These are phyloP conservation scores for Coelopa pilipes DNA, from an alignment of 2,888 invertebrate genomes.

Conservation along the genomic window DNA sequence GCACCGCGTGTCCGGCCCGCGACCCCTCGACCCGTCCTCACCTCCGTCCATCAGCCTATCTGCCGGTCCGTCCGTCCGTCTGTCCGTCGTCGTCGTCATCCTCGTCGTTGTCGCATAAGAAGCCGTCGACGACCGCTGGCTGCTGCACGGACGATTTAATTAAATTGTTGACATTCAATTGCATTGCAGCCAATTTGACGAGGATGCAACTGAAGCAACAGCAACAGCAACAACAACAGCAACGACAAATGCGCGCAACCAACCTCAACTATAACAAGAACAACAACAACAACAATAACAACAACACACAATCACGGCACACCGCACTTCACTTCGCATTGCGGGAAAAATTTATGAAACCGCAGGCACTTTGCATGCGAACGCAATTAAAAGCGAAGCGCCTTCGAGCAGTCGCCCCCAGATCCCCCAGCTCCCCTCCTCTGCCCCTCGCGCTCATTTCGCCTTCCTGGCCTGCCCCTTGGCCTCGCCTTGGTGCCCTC, in stretches of 20 bases:
- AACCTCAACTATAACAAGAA: conserved; percentile 7
- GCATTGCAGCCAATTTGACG: conserved; percentile 12
- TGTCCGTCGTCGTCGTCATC: background rate
- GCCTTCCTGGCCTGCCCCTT: too few relatives aligned
- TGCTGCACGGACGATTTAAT: conserved; percentile 57
- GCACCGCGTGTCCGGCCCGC: background rate
- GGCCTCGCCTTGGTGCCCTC: too few relatives aligned
- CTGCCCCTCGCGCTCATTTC: too few relatives aligned
- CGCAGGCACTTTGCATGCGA: conserved; percentile 29
- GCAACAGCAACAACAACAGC: conserved; percentile 5
- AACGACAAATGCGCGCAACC: background rate
- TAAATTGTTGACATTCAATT: conserved; percentile 53
- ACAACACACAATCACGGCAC: background rate
- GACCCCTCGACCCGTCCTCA: too few relatives aligned
- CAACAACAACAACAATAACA: background rate
- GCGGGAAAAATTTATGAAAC: conserved; percentile 26
- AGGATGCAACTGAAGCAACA: conserved; percentile 5
- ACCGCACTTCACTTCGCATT: background rate
- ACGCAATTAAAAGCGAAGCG: conserved; percentile 33
- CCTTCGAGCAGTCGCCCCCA: background rate
- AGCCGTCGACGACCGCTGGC: conserved; percentile 24
- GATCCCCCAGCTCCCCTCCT: too few relatives aligned
- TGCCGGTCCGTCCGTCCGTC: too few relatives aligned
- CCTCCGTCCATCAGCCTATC: too few relatives aligned
- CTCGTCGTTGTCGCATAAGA: background rate